Base-by-base conservation (phyloP, 2,113 vertebrate genomes). In the Pampusana beccarii region DNA sequence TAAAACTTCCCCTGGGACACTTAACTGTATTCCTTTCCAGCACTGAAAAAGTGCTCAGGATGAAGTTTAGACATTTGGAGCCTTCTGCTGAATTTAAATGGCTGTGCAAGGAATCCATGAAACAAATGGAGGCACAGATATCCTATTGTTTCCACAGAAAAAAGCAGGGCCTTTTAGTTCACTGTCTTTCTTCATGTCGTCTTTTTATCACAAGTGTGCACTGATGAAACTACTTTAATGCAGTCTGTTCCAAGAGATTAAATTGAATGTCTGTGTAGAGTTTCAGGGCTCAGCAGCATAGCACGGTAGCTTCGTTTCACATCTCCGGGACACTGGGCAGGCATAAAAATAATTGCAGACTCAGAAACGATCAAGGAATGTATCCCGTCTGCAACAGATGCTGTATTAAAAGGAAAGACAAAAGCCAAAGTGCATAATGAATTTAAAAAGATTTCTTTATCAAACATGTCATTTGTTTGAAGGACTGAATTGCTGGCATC, bases 381-480 rank as follows among this genome's bases (percentile, higher is more conserved):
- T 86, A 92, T 23, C 34, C 93, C 62, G 51, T 89, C 95, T 97
- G 93, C 92, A 97, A 97, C 93, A 97, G 97, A 97, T 98, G 97
- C 96, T 96, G 80, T 90, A 94, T 94, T 93, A 96, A 97, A 97
- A 97, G 91, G 94, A 97, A 98, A 98, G 97, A 97, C 94, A 97
- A 97, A 98, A 95, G 96, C 92, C 96, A 84, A 93, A 97, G 91
- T 96, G 94, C 95, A 97, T 97, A 98, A 97, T 96, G 96, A 96
- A 97, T 97, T 94, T 94, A 92, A 97, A 97, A 97, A 97, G 97
- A 97, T 97, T 98, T 97, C 96, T 97, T 98, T 97, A 97, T 97
- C 97, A 97, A 97, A 98, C 96, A 93, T 96, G 97, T 97, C 97
- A 97, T 97, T 96, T 96, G 97, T 98, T 97, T 97, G 96, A 98